phyloP scores from a whole-genome alignment of 2,888 invertebrate species.

The Zaprionus obscuricornis region DNA sequence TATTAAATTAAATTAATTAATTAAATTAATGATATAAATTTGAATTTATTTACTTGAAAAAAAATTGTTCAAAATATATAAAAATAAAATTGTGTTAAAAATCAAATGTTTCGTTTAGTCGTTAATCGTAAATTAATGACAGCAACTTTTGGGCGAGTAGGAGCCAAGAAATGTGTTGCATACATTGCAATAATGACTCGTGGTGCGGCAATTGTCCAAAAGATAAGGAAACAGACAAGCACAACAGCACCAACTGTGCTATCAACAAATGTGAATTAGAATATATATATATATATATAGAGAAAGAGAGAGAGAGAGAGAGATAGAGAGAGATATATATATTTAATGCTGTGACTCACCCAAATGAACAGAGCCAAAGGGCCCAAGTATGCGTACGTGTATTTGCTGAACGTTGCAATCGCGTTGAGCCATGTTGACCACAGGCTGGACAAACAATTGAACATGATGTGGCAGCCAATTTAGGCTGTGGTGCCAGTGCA shows the following conservation, averaged over 20 bases:
- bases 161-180: constrained; percentile 55
- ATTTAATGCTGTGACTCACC: constrained; percentile 25
- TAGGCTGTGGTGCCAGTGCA: constrained; percentile 32
- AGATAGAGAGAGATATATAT: too few relatives aligned
- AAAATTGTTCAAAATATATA: too few relatives aligned
- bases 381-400: constrained; percentile 39
- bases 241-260: constrained; percentile 55
- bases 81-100: too few relatives aligned
- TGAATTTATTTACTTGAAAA: too few relatives aligned
- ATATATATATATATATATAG: neutral
- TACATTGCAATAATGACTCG: constrained; percentile 48
- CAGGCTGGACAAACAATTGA: constrained; percentile 52
- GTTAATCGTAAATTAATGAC: too few relatives aligned
- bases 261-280: neutral
- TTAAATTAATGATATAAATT: too few relatives aligned
- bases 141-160: constrained; percentile 31
- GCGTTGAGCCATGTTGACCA: constrained; percentile 41
- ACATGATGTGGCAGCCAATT: constrained; percentile 12
- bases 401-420: constrained; percentile 3
- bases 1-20: too few relatives aligned
- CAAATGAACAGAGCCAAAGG: constrained; percentile 48
- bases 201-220: constrained; percentile 44
- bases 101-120: too few relatives aligned
- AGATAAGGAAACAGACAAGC: constrained; percentile 50
- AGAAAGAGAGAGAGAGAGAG: too few relatives aligned